A percentile compares a stretch with the other conserved stretches of the same genome.
Evolutionary conservation across 2,888 invertebrate genomes (phyloP).

Genomic region (Polydrusus cervinus): DNA sequence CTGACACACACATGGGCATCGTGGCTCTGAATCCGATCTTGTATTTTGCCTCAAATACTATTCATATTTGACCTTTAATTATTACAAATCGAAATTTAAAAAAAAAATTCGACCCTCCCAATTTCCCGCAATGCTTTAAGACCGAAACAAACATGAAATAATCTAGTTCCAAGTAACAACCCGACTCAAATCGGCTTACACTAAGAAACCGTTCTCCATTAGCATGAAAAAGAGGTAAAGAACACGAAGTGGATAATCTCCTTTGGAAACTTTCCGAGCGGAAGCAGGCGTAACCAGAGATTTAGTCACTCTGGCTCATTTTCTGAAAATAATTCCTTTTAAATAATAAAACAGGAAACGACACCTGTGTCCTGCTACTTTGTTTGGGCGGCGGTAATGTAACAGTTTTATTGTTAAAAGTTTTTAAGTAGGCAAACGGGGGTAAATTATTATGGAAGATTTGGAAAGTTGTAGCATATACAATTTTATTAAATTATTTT

Average conservation of each 20-base stretch:
- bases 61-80: too few species aligned
- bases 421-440: slow-evolving; percentile 2
- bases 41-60: too few species aligned
- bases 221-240: slow-evolving; percentile 31
- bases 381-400: slow-evolving; percentile 20
- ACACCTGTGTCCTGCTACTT: slow-evolving; percentile 65
- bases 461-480: not conserved
- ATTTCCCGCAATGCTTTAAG: not conserved
- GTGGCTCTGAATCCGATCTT: too few species aligned
- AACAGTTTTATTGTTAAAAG: slow-evolving; percentile 16
- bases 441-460: slow-evolving; percentile 17
- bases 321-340: slow-evolving; percentile 69
- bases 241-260: slow-evolving; percentile 56
- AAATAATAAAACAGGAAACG: slow-evolving; percentile 65
- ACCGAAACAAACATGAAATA: not conserved
- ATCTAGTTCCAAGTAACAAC: slow-evolving; percentile 17
- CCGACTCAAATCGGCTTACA: slow-evolving; percentile 22
- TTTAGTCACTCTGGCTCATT: slow-evolving; percentile 67
- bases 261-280: slow-evolving; percentile 60
- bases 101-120: too few species aligned
- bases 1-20: too few species aligned
- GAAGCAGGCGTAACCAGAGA: slow-evolving; percentile 61
- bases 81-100: too few species aligned
- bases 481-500: not conserved
- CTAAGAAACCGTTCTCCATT: slow-evolving; percentile 26